These are phyloP conservation scores for Falco concolor DNA, from an alignment of 2,797 vertebrate genomes.

Conservation along the genomic window DNA sequence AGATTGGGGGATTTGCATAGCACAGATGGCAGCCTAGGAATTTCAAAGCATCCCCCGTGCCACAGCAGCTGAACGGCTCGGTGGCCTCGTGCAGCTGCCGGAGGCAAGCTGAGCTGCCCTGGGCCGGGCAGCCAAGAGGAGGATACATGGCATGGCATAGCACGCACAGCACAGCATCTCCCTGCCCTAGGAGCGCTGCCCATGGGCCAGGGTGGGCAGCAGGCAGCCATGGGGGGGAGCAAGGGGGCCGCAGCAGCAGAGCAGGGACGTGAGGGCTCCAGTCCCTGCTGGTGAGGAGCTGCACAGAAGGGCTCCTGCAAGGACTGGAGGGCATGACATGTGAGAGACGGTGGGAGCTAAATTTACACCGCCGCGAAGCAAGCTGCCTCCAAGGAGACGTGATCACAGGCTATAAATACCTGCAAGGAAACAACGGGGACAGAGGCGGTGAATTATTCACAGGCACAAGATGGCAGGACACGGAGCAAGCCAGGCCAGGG, in stretches of 20 bases:
- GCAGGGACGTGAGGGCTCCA: accelerated
- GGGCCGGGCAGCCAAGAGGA: not conserved
- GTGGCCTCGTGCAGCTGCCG: not conserved
- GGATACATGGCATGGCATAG: not conserved
- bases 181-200: accelerated
- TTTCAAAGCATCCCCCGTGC: conserved; percentile 65
- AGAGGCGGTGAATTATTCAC: conserved; percentile 58
- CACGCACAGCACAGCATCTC: not conserved
- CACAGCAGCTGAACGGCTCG: conserved; percentile 60
- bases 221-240: not conserved
- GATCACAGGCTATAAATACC: conserved; percentile 62
- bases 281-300: not conserved
- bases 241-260: accelerated
- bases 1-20: conserved; percentile 63
- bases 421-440: conserved; percentile 51
- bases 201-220: not conserved
- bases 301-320: not conserved
- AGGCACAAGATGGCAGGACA: conserved; percentile 24
- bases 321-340: conserved; percentile 29
- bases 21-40: conserved; percentile 72
- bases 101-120: not conserved
- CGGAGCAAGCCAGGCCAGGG: not conserved
- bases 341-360: conserved; percentile 45
- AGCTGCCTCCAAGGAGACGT: conserved; percentile 55
- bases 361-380: conserved; percentile 2